These are phyloP conservation scores for Cerceris rybyensis DNA, from an alignment of 2,888 invertebrate species.

Conservation along the genomic window DNA sequence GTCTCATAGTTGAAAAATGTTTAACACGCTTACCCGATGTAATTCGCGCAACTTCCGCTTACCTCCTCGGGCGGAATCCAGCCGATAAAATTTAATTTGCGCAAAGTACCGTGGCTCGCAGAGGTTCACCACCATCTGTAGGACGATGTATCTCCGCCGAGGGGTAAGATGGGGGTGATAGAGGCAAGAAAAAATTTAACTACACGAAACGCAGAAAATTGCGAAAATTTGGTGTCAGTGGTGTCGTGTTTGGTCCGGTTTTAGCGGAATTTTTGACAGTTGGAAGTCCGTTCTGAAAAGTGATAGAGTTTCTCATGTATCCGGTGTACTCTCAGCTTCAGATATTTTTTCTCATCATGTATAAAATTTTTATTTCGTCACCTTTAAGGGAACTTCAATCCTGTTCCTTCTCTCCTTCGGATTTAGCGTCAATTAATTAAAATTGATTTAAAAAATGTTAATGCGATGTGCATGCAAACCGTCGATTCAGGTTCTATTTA, in stretches of 20 bases:
- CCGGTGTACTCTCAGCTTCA: no score
- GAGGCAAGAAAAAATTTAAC: not conserved
- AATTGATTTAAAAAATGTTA: not conserved
- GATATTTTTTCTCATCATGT: no score
- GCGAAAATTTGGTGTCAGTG: no score
- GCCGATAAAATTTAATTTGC: slow-evolving; percentile 59
- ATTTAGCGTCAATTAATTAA: not conserved
- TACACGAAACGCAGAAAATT: no score
- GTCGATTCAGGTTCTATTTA: not conserved
- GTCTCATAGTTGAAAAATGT: slow-evolving; percentile 36
- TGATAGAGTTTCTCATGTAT: no score
- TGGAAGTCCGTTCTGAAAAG: no score
- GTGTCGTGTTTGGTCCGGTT: no score
- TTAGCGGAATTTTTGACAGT: not conserved
- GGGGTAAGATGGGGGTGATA: slow-evolving; percentile 22
- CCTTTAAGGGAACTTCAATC: no score
- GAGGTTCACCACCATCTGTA: slow-evolving; percentile 12
- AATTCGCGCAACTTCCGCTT: slow-evolving; percentile 41
- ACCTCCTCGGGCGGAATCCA: slow-evolving; percentile 28
- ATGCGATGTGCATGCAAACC: not conserved
- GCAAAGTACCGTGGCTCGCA: slow-evolving; percentile 29
- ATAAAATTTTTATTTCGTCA: no score
- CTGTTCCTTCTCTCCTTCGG: no score
- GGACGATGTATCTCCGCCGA: not conserved
- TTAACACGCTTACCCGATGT: slow-evolving; percentile 40